phyloP scores from a whole-genome alignment of 2,113 vertebrate genomes.

The Fulica atra region DNA sequence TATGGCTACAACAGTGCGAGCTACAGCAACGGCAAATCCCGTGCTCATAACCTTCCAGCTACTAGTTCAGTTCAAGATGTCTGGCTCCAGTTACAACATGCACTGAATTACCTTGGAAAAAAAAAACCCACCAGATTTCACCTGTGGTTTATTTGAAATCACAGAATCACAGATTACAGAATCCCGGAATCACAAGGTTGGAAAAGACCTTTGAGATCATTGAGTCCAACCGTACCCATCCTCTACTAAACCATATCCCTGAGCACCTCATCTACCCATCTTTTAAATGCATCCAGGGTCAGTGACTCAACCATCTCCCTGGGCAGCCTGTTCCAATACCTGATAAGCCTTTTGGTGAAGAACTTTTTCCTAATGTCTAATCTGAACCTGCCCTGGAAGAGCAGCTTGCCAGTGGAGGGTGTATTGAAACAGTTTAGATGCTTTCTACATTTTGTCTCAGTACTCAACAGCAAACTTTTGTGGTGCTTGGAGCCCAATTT shows the following conservation, averaged over 20 bases:
- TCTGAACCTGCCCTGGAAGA: no score
- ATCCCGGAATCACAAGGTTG: no score
- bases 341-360: no score
- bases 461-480: background rate
- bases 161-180: no score
- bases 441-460: background rate
- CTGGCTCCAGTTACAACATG: background rate
- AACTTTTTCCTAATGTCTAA: no score
- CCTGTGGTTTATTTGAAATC: background rate
- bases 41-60: background rate
- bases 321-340: no score
- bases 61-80: background rate
- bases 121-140: background rate
- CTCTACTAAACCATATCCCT: no score
- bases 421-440: background rate
- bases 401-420: background rate
- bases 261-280: no score
- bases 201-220: no score
- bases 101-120: background rate
- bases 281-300: no score
- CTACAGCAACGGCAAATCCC: background rate
- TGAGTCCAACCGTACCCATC: no score
- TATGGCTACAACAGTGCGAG: background rate
- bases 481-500: background rate
- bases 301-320: no score